Percentiles rank a stretch among this genome's conserved stretches.
phyloP scores from a whole-genome alignment of 2,888 invertebrate species.

The Leptopilina syphax region DNA sequence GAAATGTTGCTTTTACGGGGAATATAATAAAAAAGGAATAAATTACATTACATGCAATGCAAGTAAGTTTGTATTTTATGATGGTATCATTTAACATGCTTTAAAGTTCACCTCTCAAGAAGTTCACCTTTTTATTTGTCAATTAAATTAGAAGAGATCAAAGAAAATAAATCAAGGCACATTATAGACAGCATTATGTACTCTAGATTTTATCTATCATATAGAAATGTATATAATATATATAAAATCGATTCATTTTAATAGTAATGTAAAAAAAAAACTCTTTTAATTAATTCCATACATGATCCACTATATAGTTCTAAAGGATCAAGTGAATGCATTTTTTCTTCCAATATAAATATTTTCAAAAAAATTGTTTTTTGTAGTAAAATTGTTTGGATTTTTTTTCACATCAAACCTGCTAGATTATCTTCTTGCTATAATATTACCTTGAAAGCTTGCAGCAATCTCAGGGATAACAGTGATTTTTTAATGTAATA shows the following conservation, averaged over 20 bases:
- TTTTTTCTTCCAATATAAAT: too few relatives aligned
- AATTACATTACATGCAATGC: background rate
- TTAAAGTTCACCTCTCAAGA: conserved; percentile 23
- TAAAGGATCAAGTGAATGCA: too few relatives aligned
- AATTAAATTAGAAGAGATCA: conserved; percentile 25
- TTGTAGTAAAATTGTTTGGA: too few relatives aligned
- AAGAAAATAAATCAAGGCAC: conserved; percentile 18
- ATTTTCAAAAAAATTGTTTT: too few relatives aligned
- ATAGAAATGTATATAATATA: background rate
- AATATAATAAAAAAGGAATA: background rate
- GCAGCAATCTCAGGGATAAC: too few relatives aligned
- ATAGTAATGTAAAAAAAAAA: background rate
- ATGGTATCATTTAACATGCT: conserved; percentile 24
- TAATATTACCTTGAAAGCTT: too few relatives aligned
- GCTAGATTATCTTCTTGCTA: too few relatives aligned
- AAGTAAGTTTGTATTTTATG: conserved; percentile 6
- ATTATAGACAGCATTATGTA: background rate
- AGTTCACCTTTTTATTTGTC: conserved; percentile 7
- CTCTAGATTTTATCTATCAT: background rate
- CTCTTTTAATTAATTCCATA: background rate
- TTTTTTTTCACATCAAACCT: too few relatives aligned
- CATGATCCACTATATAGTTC: too few relatives aligned
- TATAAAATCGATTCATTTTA: background rate
- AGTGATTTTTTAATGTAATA: too few relatives aligned
- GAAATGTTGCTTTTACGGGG: background rate